phyloP scores from a whole-genome alignment of 2,797 vertebrate species.

The Eupleurogrammus muticus region DNA sequence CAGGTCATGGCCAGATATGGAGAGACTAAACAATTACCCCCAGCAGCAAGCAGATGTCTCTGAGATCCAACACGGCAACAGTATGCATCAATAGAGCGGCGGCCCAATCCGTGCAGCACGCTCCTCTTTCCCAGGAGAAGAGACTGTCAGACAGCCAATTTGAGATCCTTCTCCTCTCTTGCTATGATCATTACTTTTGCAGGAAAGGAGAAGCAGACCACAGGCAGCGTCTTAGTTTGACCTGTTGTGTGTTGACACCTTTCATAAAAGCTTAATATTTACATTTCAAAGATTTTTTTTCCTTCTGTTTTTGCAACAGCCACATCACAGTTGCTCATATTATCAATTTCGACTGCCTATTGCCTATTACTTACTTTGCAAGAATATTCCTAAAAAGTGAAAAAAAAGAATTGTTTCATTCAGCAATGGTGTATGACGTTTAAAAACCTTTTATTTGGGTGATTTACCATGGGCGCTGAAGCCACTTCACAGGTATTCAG shows the following conservation, averaged over 20 bases:
- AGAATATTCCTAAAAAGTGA: neutral
- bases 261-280: slow-evolving; percentile 13
- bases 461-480: slow-evolving; percentile 15
- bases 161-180: slow-evolving; percentile 57
- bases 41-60: slow-evolving; percentile 68
- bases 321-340: neutral
- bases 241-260: slow-evolving; percentile 28
- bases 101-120: slow-evolving; percentile 49
- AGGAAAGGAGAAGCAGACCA: slow-evolving; percentile 37
- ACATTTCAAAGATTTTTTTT: neutral
- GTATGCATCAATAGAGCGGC: slow-evolving; percentile 47
- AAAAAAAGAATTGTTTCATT: neutral
- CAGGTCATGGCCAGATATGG: slow-evolving; percentile 58
- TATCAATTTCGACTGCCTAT: neutral
- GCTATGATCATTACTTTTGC: slow-evolving; percentile 51
- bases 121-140: slow-evolving; percentile 56
- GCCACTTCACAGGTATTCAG: neutral
- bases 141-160: slow-evolving; percentile 64
- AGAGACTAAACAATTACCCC: slow-evolving; percentile 64
- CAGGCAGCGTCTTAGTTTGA: slow-evolving; percentile 19
- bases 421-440: neutral
- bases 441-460: slow-evolving; percentile 9
- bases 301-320: neutral
- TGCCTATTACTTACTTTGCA: too few species aligned
- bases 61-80: slow-evolving; percentile 45